Base-by-base conservation (phyloP, 2,888 invertebrate genomes). In the Leptopilina syphax region DNA sequence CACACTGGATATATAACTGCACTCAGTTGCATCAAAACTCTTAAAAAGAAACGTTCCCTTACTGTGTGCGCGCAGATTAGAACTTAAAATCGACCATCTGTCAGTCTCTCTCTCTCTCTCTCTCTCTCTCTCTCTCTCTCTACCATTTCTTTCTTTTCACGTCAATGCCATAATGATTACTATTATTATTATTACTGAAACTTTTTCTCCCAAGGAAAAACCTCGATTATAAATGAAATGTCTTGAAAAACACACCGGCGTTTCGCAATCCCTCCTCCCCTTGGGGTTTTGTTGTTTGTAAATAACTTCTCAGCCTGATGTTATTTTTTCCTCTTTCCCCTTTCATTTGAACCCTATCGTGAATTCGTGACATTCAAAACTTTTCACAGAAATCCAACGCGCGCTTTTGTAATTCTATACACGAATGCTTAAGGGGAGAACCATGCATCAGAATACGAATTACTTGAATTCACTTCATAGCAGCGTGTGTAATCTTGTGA, bases 51-150 rank as follows among this genome's bases (percentile, higher is more conserved):
- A 60, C 57, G 27, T 3, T 77, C 47, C 65, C 50, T 47, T 65
- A 24, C 44, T 44, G 24, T 65, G 24, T 65, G 63, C 27, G 47
- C 44, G 8, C 44, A 77, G 77, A 77, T 77, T 77, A 77, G 65
- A 27, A 50, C n/a, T 24, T 18, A 60, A 24, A 60, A 77, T 77
- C 77, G 77, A 77, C 77, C 77, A 77, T 77, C 77, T 77, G 77
- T 44, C 65, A 65, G 41, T 9, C 63, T 65, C 13, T n/a, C n/a
- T n/a, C n/a, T n/a, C n/a, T n/a, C n/a, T 18, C 47, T 44, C 63
- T 65, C 10, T 47, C n/a, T 47, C 34, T 63, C 10, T 65, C 34
- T 65, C 65, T 41, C 41, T 18, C 6, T 34, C 34, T 2, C 3
- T 34, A 4, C 34, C 24, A 10, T 50, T 50, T 50, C 50, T 50